Base-by-base conservation (phyloP, 2,113 vertebrate genomes). In the Lycaon pictus region DNA sequence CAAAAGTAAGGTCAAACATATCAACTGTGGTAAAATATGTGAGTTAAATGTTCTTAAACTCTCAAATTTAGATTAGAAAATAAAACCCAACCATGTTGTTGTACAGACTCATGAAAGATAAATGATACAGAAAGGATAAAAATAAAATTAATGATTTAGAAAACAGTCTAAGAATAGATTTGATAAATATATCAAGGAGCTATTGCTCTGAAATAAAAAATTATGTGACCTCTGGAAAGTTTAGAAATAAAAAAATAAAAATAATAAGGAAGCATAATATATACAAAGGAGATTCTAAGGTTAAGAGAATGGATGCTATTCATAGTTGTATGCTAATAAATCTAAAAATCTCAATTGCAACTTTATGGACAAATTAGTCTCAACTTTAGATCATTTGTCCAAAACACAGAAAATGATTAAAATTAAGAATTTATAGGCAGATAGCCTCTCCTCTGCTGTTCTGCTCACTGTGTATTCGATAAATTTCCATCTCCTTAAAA, bases 51-150 rank as follows among this genome's bases (percentile, higher is more conserved):
- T 15, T 25, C 22, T 88, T 67, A 95, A 53, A 81, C 37, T 93
- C 22, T 11, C 25, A 80, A 53, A 88, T 87, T 80, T 92, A 43
- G 23, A 15, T 85, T 95, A 89, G 92, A 93, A 96, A 71, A 56
- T 79, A 80, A 97, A 93, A 85, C 67, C 8, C 37, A 79, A 43
- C 11, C 5, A 10, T 86, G 67, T 81, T 93, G 32, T 79, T 79
- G 5, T 72, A 77, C 8, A 69, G 69, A 93, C 5, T 63, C 29
- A 69, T 7, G 53, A 11, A 82, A 97, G 89, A 32, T 19, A 29
- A 96, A 97, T 90, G 51, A 83, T 87, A 20, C 32, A 9, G 43
- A 94, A 95, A 94, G 22, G 1, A 69, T 89, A 53, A 95, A 92
- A 81, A 51, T 80, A 80, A 81, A 72, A 86, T 81, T 82, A 89